These are phyloP conservation scores for Plectrocnemia conspersa DNA, from an alignment of 1,140 invertebrate species.

Conservation along the genomic window DNA sequence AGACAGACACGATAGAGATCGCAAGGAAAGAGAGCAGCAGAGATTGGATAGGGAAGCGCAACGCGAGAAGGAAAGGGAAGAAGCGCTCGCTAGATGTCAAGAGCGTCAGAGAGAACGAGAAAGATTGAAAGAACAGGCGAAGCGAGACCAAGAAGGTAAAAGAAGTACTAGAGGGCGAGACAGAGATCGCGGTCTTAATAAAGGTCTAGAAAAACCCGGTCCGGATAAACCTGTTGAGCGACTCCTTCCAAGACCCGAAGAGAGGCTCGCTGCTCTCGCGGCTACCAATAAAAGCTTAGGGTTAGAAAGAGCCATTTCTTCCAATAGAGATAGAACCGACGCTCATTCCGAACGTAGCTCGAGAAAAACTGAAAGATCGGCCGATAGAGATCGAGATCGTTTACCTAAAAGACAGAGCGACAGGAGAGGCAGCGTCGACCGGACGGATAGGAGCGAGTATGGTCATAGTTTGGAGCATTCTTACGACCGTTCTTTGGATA, in stretches of 20 bases:
- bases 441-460: slow-evolving; percentile 47
- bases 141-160: slow-evolving; percentile 45
- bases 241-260: slow-evolving; percentile 48
- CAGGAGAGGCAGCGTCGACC: slow-evolving; percentile 47
- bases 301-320: slow-evolving; percentile 47
- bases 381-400: slow-evolving; percentile 45
- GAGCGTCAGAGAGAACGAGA: slow-evolving; percentile 59
- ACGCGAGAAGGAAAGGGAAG: slow-evolving; percentile 55
- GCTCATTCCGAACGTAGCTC: slow-evolving; percentile 47
- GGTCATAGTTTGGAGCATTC: slow-evolving; percentile 45
- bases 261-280: slow-evolving; percentile 48
- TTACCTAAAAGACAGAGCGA: slow-evolving; percentile 42
- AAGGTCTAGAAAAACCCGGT: slow-evolving; percentile 51
- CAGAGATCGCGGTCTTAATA: slow-evolving; percentile 41
- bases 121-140: slow-evolving; percentile 48
- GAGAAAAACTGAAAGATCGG: slow-evolving; percentile 40
- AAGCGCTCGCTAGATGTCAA: slow-evolving; percentile 53
- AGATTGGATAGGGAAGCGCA: slow-evolving; percentile 50
- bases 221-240: slow-evolving; percentile 52
- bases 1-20: slow-evolving; percentile 52
- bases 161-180: slow-evolving; percentile 45
- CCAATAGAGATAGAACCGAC: slow-evolving; percentile 49
- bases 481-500: slow-evolving; percentile 49
- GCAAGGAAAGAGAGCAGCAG: slow-evolving; percentile 41
- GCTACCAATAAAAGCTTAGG: slow-evolving; percentile 50